These are phyloP conservation scores for Telmatherina bonti DNA, from an alignment of 2,797 vertebrate species.

Conservation along the genomic window DNA sequence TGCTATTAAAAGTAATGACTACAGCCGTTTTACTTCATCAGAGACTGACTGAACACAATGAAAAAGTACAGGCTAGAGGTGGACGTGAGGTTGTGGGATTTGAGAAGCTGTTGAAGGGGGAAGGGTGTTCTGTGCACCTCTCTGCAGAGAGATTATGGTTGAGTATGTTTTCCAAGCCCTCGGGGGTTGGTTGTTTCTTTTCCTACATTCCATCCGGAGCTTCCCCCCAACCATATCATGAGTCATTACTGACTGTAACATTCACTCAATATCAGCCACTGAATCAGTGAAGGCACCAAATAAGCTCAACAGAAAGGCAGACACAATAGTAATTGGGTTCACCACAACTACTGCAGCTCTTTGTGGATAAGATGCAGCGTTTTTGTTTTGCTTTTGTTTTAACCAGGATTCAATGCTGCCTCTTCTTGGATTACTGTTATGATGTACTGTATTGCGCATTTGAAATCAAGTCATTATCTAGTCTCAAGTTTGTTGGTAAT, in stretches of 20 bases:
- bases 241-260: conserved; percentile 76
- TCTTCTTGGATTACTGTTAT: not conserved
- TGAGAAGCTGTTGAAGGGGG: conserved; percentile 31
- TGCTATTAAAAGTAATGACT: not conserved
- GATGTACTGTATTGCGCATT: not conserved
- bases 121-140: conserved; percentile 48
- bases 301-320: conserved; percentile 9
- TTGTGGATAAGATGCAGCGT: not conserved
- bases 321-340: not conserved
- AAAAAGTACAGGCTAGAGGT: conserved; percentile 12
- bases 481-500: not conserved
- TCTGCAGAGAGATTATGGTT: conserved; percentile 64
- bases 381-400: not conserved
- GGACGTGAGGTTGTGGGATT: conserved; percentile 33
- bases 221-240: conserved; percentile 66
- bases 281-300: conserved; percentile 49
- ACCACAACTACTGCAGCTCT: not conserved
- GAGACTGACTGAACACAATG: conserved; percentile 32
- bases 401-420: not conserved
- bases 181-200: conserved; percentile 67
- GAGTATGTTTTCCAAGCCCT: conserved; percentile 69
- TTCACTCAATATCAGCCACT: conserved; percentile 63
- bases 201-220: conserved; percentile 67
- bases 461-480: not conserved
- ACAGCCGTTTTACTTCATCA: not conserved